phyloP scores from a whole-genome alignment of 2,888 invertebrate species.

The Diarsia dahlii region DNA sequence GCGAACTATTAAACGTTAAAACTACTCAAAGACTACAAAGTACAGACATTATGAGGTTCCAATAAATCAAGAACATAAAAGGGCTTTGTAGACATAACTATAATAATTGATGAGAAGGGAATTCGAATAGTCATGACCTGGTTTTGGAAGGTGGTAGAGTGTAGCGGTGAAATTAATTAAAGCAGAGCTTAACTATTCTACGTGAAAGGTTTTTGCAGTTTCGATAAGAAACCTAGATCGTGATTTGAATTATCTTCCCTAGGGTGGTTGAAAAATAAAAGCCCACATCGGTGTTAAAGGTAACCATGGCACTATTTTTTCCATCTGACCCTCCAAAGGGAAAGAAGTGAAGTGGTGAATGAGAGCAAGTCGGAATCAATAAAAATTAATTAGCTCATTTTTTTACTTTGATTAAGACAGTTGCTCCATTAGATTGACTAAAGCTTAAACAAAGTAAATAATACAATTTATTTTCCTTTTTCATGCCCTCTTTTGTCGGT shows the following conservation, averaged over 20 bases:
- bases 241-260: neutral
- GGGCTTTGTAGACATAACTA: conserved; percentile 45
- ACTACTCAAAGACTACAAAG: conserved; percentile 27
- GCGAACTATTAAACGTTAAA: conserved; percentile 33
- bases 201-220: neutral
- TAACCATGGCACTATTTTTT: neutral
- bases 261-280: neutral
- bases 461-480: neutral
- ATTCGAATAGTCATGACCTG: conserved; percentile 45
- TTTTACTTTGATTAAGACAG: no score
- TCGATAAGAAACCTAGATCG: neutral
- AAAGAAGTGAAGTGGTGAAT: neutral
- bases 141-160: conserved; percentile 14
- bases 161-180: neutral
- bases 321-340: neutral
- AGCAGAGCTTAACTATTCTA: neutral
- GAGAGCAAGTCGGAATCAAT: neutral
- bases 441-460: no score
- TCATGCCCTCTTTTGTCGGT: neutral
- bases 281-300: neutral
- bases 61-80: conserved; percentile 56
- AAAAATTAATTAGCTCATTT: no score
- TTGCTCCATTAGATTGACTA: neutral
- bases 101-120: conserved; percentile 47
- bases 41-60: conserved; percentile 20